Conservation (phyloP, 2,888 invertebrate species). For the Pheosia tremula region DNA sequence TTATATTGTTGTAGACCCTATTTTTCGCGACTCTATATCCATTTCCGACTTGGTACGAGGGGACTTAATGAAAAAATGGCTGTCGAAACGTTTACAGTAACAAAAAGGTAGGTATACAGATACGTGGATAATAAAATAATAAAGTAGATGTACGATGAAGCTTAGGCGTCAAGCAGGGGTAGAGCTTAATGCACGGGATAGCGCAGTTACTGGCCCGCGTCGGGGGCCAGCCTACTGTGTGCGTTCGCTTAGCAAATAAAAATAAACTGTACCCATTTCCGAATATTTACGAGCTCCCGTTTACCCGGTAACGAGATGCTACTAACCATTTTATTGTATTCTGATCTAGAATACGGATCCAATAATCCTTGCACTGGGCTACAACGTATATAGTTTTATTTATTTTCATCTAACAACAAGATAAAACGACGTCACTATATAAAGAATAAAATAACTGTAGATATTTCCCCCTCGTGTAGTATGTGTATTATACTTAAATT, state of each 20-base stretch:
- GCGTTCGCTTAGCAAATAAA: slow-evolving; percentile 8
- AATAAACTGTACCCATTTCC: slow-evolving; percentile 8
- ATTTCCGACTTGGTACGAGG: too few species aligned
- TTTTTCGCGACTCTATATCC: too few species aligned
- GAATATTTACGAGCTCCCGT: slow-evolving; percentile 2
- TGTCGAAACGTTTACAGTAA: too few species aligned
- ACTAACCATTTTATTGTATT: neutral
- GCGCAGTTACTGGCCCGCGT: neutral
- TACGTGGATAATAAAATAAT: neutral
- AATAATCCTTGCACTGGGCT: too few species aligned
- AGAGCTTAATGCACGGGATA: neutral
- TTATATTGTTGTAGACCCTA: too few species aligned
- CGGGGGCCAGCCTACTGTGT: slow-evolving; percentile 4
- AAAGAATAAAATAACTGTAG: too few species aligned
- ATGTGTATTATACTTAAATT: too few species aligned
- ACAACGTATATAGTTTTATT: too few species aligned
- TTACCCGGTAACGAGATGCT: neutral
- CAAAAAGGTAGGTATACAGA: neutral
- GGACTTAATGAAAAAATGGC: too few species aligned
- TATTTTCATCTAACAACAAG: too few species aligned
- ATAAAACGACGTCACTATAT: too few species aligned
- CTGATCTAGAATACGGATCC: neutral
- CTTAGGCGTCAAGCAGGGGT: neutral
- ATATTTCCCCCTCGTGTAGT: too few species aligned
- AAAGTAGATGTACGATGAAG: neutral